A percentile compares a stretch with the other conserved stretches of the same genome.
These are phyloP conservation scores for Polyommatus iphigenia DNA, from an alignment of 2,888 invertebrate species.

Conservation along the genomic window DNA sequence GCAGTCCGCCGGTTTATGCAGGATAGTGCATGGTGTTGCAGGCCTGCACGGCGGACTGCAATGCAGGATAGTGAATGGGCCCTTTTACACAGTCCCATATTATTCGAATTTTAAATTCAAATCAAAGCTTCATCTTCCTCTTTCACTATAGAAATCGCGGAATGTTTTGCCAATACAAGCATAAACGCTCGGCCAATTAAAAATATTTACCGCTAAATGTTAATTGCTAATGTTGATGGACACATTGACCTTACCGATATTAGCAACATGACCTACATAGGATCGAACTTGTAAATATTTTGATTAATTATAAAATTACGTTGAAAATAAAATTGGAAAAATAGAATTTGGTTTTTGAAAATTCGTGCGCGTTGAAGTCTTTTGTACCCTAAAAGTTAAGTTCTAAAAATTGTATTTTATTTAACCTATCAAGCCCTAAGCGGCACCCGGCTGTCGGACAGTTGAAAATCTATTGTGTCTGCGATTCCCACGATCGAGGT, in stretches of 20 bases:
- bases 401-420: neutral
- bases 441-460: too few species aligned
- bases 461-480: too few species aligned
- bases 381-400: neutral
- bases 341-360: neutral
- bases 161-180: neutral
- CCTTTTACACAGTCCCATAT: neutral
- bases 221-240: slow-evolving; percentile 16
- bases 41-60: too few species aligned
- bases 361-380: neutral
- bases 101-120: neutral
- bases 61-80: too few species aligned
- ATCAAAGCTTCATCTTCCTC: neutral
- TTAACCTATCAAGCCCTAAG: neutral
- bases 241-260: slow-evolving; percentile 9
- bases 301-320: neutral
- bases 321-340: neutral
- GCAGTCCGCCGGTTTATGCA: too few species aligned
- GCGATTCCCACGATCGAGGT: too few species aligned
- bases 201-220: slow-evolving; percentile 19
- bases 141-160: neutral
- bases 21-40: too few species aligned
- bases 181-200: neutral
- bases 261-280: neutral
- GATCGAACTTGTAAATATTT: neutral